These are phyloP conservation scores for Spisula subtruncata DNA, from an alignment of 2,888 invertebrate species.

Conservation along the genomic window DNA sequence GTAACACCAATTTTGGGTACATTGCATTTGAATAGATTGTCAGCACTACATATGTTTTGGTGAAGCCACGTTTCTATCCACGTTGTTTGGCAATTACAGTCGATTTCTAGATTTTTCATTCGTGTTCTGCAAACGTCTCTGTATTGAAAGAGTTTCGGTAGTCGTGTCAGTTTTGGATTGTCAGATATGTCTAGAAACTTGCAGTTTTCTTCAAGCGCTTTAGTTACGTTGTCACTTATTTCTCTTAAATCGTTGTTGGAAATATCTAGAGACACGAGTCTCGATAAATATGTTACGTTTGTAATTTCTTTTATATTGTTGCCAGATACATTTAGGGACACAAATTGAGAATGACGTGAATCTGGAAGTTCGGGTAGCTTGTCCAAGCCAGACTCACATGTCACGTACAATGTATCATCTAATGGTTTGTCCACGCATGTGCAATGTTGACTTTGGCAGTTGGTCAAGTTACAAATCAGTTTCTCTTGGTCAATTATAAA, in stretches of 20 bases:
- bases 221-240: no score
- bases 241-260: no score
- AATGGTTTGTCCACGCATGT: constrained; percentile 48
- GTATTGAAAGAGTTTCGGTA: constrained; percentile 51
- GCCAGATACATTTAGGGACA: constrained; percentile 38
- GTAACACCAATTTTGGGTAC: constrained; percentile 34
- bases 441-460: constrained; percentile 34
- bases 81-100: constrained; percentile 45
- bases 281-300: constrained; percentile 37
- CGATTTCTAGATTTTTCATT: constrained; percentile 26
- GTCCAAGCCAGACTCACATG: constrained; percentile 46
- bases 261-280: neutral
- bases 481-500: neutral
- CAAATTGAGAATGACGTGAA: constrained; percentile 25
- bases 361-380: constrained; percentile 45
- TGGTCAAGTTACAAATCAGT: constrained; percentile 16
- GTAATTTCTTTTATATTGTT: no score
- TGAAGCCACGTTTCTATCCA: constrained; percentile 55
- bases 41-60: constrained; percentile 19
- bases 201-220: no score
- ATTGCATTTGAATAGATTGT: constrained; percentile 41
- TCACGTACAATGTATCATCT: constrained; percentile 47
- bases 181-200: no score
- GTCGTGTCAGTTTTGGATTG: no score
- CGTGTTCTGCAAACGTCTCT: constrained; percentile 41